Evolutionary conservation across 2,113 vertebrate genomes (phyloP), one percentile per base, ranked within the genome.

Genomic region (Austrofundulus limnaeus): DNA sequence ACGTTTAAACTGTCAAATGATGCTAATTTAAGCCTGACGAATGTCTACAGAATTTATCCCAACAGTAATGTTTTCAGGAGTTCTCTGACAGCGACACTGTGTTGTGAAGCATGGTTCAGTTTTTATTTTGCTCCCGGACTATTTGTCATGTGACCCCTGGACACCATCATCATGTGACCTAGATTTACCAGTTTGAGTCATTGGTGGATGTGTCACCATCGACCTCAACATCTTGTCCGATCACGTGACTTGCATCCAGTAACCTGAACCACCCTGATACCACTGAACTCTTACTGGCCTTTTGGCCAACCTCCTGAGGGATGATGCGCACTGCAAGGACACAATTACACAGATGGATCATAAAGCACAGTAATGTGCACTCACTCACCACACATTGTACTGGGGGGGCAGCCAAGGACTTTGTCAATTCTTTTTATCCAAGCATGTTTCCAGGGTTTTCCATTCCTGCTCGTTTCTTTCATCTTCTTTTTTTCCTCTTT

Each of bases 361-460:
- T 19, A 39, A 25, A 53, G 20, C 31, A 19, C 19, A 73, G 13
- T 57, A 16, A 43, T 21, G 31, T 10, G 53, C 77, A 91, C 91
- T 92, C 77, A 91, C 91, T 92, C 80, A 92, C 91, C 91, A 89
- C 83, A 89, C 91, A 92, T 92, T 89, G 89, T 84, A 89, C 88
- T 87, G 84, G 73, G 55, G 68, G 75, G 78, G 86, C 70, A 81
- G 83, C 77, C 80, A 76, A 62, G 81, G 79, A 66, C 79, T 85
- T 48, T 76, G 66, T 49, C 85, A 81, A 47, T 82, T 82, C 62
- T 66, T 66, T 81, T 82, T 84, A 90, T 82, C 82, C 64, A 1
- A 71, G 82, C 84, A 90, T 82, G 69, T 72, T 81, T 79, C 78
- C 77, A 66, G 71, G 81, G 76, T 67, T 48, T 85, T 77, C 64